Evolutionary conservation across 1,140 invertebrate genomes (phyloP).

Genomic region (Pemphigus obesinymphae): DNA sequence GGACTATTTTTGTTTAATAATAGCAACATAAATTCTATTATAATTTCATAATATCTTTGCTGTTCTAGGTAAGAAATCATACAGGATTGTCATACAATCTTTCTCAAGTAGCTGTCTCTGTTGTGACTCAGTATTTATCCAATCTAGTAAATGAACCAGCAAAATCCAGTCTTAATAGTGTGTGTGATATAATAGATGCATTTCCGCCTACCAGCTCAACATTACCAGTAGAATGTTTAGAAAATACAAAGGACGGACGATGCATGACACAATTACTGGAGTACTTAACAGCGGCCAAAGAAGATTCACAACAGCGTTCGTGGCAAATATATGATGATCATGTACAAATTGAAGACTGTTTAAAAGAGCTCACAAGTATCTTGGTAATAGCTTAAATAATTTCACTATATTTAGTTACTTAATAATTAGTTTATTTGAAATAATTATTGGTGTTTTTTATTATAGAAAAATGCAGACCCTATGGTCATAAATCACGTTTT

Average conservation of each 20-base stretch:
- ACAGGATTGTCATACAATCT: constrained; percentile 82
- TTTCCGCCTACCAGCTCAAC: constrained; percentile 18
- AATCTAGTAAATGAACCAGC: constrained; percentile 42
- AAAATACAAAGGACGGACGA: constrained; percentile 70
- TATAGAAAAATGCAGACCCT: constrained; percentile 73
- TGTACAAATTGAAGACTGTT: constrained; percentile 72
- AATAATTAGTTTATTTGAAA: neutral
- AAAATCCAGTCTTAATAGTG: constrained; percentile 13
- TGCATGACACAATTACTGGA: constrained; percentile 73
- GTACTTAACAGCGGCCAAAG: constrained; percentile 78
- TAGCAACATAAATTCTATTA: neutral
- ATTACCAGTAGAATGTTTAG: constrained; percentile 57
- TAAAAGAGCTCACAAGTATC: constrained; percentile 81
- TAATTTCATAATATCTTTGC: neutral
- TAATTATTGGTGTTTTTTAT: constrained; percentile 28
- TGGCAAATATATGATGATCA: constrained; percentile 93
- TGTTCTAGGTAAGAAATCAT: constrained; percentile 63
- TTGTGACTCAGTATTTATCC: constrained; percentile 59
- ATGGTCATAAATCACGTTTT: constrained; percentile 73
- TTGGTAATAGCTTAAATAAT: constrained; percentile 64
- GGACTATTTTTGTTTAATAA: too few species aligned
- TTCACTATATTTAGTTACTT: too few species aligned
- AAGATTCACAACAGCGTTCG: constrained; percentile 87
- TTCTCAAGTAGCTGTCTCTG: constrained; percentile 76
- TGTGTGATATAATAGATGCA: constrained; percentile 42